These are phyloP conservation scores for Actias luna DNA, from an alignment of 2,888 invertebrate genomes.

Conservation along the genomic window DNA sequence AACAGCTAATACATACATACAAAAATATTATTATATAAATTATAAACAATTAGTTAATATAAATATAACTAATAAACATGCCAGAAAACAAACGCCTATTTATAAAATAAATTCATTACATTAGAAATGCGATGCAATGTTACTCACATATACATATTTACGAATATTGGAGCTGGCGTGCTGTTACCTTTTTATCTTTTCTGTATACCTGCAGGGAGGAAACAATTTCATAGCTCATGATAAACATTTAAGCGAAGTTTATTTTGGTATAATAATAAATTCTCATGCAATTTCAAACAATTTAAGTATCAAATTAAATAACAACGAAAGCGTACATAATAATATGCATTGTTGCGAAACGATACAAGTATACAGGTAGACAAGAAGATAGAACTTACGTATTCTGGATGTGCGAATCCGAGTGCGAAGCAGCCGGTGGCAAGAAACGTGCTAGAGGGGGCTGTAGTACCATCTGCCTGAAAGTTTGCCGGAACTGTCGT, in stretches of 20 bases:
- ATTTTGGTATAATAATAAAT: slow-evolving; percentile 16
- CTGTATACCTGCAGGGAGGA: slow-evolving; percentile 67
- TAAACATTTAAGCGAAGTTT: slow-evolving; percentile 27
- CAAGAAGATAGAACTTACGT: slow-evolving; percentile 74
- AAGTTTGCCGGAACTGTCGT: slow-evolving; percentile 93
- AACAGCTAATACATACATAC: no score
- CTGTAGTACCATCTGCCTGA: slow-evolving; percentile 86
- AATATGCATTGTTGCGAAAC: background rate
- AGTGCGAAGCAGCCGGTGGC: slow-evolving; percentile 80
- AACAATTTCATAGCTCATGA: slow-evolving; percentile 43
- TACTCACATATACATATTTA: slow-evolving; percentile 57
- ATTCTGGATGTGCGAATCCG: slow-evolving; percentile 84
- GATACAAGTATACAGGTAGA: background rate
- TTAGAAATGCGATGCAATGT: slow-evolving; percentile 26
- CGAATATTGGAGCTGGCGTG: slow-evolving; percentile 46
- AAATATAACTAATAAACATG: background rate
- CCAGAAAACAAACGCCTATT: slow-evolving; percentile 11
- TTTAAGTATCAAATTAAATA: background rate
- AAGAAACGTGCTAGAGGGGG: slow-evolving; percentile 83
- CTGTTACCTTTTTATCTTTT: slow-evolving; percentile 72
- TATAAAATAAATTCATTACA: background rate
- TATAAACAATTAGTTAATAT: no score
- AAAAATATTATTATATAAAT: background rate
- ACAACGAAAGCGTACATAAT: slow-evolving; percentile 10
- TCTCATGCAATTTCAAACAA: slow-evolving; percentile 14